Percentiles rank a stretch among this genome's conserved stretches.
Evolutionary conservation across 1,140 invertebrate genomes (phyloP).

Genomic region (Hycleus cichorii): DNA sequence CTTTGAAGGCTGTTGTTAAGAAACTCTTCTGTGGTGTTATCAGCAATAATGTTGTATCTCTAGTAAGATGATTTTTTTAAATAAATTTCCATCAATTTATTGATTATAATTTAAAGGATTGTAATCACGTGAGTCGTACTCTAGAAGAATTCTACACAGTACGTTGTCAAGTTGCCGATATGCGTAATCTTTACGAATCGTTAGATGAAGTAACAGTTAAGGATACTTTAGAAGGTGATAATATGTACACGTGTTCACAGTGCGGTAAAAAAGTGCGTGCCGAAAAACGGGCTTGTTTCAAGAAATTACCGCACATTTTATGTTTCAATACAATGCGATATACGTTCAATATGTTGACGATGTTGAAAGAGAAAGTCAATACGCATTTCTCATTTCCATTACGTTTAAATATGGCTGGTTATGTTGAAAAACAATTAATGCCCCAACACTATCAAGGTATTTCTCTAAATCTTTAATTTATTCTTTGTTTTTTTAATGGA

Average conservation of each 20-base stretch:
- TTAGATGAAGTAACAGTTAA: conserved; percentile 94
- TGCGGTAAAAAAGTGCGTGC: conserved; percentile 91
- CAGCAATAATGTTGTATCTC: conserved; percentile 90
- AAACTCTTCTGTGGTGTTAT: conserved; percentile 86
- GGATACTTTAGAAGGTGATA: conserved; percentile 92
- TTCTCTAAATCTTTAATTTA: background rate
- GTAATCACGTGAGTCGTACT: conserved; percentile 87
- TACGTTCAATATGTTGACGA: conserved; percentile 95
- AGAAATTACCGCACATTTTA: conserved; percentile 84
- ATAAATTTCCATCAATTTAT: background rate
- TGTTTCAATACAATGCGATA: conserved; percentile 98
- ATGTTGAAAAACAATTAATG: conserved; percentile 90
- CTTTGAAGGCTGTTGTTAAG: conserved; percentile 85
- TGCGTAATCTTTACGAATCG: conserved; percentile 91
- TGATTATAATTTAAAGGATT: conserved; percentile 55
- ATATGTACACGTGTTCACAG: conserved; percentile 95
- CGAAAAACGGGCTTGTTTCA: conserved; percentile 90
- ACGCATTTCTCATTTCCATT: conserved; percentile 96
- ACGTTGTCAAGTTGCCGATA: conserved; percentile 90
- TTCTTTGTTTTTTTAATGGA: background rate
- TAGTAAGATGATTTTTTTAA: conserved; percentile 45
- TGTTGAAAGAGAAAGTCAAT: conserved; percentile 95
- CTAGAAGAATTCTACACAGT: conserved; percentile 95
- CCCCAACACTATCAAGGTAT: conserved; percentile 70
- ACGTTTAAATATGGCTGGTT: conserved; percentile 86